Conservation (phyloP, 2,888 invertebrate genomes). For the Eueremaeus valkanovi region DNA sequence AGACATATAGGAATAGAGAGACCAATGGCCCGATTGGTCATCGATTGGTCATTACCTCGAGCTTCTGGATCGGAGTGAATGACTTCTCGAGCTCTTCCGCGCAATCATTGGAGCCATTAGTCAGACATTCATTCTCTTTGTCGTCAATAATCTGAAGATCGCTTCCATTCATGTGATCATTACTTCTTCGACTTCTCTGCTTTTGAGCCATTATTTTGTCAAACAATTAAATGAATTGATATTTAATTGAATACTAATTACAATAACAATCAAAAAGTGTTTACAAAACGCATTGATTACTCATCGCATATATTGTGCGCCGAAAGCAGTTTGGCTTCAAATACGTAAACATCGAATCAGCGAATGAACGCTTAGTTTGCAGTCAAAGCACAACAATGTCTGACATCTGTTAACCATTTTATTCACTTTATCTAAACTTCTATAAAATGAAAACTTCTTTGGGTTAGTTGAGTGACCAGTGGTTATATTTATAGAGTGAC, state of each 20-base stretch:
- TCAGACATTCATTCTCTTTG: neutral
- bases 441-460: too few relatives aligned
- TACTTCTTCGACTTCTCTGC: neutral
- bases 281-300: neutral
- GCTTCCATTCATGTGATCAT: neutral
- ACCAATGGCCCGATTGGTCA: too few relatives aligned
- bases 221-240: neutral
- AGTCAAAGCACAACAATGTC: neutral
- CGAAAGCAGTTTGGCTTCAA: neutral
- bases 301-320: too few relatives aligned
- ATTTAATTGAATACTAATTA: neutral
- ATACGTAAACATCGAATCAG: neutral
- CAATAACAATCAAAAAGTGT: neutral
- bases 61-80: slow-evolving; percentile 37
- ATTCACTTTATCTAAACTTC: neutral
- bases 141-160: neutral
- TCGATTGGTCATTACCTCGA: slow-evolving; percentile 22
- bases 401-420: neutral
- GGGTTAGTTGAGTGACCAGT: too few relatives aligned
- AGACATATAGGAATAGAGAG: slow-evolving; percentile 7
- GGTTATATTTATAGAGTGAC: too few relatives aligned
- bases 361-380: neutral
- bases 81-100: slow-evolving; percentile 25
- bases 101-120: neutral
- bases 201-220: slow-evolving; percentile 12